phyloP scores from a whole-genome alignment of 2,888 invertebrate species.

The Griposia aprilina region DNA sequence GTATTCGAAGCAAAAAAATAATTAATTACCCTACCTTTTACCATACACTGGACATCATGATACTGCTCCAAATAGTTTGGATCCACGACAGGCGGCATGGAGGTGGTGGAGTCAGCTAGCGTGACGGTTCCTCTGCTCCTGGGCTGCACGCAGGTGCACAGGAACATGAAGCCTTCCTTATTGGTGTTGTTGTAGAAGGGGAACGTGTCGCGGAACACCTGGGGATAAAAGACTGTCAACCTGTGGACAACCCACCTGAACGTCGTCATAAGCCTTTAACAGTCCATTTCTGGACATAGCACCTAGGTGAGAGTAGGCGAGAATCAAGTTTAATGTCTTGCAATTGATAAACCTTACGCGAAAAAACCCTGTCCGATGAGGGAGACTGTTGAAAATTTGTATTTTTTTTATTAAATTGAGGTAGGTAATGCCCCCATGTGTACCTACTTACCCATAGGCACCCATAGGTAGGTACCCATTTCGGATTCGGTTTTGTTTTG shows the following conservation, averaged over 20 bases:
- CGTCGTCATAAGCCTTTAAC: background rate
- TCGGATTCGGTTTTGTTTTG: background rate
- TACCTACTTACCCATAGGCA: too few species aligned
- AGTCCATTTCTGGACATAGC: background rate
- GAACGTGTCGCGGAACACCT: slow-evolving; percentile 92
- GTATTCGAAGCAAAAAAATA: background rate
- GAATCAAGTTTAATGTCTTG: background rate
- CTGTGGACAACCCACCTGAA: background rate
- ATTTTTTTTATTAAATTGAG: too few species aligned
- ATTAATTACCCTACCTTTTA: slow-evolving; percentile 84
- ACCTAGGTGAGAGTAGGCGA: background rate
- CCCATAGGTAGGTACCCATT: too few species aligned
- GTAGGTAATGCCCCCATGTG: too few species aligned
- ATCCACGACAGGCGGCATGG: slow-evolving; percentile 92
- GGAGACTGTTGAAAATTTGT: too few species aligned
- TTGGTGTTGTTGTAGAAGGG: slow-evolving; percentile 91
- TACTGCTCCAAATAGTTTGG: slow-evolving; percentile 93
- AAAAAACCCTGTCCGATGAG: background rate
- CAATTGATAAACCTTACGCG: background rate
- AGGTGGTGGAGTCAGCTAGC: slow-evolving; percentile 90
- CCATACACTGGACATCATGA: slow-evolving; percentile 92
- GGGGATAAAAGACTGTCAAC: slow-evolving; percentile 9
- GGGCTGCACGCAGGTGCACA: slow-evolving; percentile 93
- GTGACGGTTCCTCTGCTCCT: slow-evolving; percentile 92
- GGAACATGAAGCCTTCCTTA: slow-evolving; percentile 93